Evolutionary conservation across 2,113 vertebrate genomes (phyloP), one percentile per base, ranked within the genome.

Genomic region (Salminus brasiliensis): DNA sequence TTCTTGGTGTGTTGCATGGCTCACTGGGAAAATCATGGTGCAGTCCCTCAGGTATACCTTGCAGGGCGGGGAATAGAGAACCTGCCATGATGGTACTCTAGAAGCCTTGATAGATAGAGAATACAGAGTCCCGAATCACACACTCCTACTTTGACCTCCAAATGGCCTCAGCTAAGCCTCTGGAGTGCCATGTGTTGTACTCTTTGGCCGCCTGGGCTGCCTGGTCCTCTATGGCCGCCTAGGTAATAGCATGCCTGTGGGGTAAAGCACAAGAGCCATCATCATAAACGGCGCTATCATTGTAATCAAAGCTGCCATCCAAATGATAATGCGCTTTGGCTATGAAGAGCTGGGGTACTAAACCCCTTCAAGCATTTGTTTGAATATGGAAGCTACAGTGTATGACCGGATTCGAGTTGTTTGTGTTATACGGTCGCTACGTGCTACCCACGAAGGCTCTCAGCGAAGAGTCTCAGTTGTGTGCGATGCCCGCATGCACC

Each of bases 261-360:
- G 57, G 60, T 49, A 52, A 72, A 8, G 34, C 43, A 59, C 41
- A 30, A 62, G 72, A 74, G 49, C 39, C 55, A 62, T 75, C 53
- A 70, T 43, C 23, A 59, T 63, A 52, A 76, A 47, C 45, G 39
- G n/a, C 57, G 32, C 34, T 68, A 60, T 69, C 39, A 49, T 72
- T 39, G 18, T 80, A 43, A 52, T 72, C 74, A 83, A 55, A 23
- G 13, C 52, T 36, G 0, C 66, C 45, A 71, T 82, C 72, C 63
- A 69, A 72, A 76, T 73, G 67, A 25, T 73, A 76, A 80, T 71
- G 76, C 41, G 15, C 60, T 53, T 60, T 41, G 41, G n/a, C 34
- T 7, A 27, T 15, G 23, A 52, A 23, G 41, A 57, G 65, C 72
- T 23, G 52, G 27, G 55, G 45, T 7, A 66, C 16, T 9, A 72